Percentiles rank a stretch among this genome's conserved stretches.
These are phyloP conservation scores for Lithobates sylvaticus DNA, from an alignment of 2,797 vertebrate species.

Conservation along the genomic window DNA sequence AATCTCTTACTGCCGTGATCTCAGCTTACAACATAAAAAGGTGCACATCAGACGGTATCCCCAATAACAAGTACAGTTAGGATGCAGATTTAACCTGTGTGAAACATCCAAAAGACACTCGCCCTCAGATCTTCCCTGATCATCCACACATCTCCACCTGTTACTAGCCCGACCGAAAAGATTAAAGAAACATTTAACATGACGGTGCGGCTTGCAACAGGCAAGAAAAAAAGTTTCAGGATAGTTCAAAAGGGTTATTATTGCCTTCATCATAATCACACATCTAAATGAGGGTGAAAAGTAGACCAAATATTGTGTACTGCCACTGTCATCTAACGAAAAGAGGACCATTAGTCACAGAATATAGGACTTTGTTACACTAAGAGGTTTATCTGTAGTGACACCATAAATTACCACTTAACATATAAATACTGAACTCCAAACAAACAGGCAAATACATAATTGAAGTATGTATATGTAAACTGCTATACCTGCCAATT, in stretches of 20 bases:
- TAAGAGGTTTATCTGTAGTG: no score
- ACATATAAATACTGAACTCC: no score
- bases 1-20: no score
- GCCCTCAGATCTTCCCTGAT: not conserved
- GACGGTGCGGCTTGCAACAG: not conserved
- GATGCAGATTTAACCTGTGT: not conserved
- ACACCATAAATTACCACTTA: no score
- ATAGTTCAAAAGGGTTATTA: slow-evolving; percentile 29
- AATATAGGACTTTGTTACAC: no score
- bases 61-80: not conserved
- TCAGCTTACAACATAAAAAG: no score
- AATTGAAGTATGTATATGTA: no score
- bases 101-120: not conserved
- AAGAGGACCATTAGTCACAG: no score
- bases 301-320: not conserved
- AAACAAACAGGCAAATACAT: no score
- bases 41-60: not conserved
- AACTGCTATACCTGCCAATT: no score
- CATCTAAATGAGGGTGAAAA: not conserved
- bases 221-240: not conserved
- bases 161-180: not conserved
- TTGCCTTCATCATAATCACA: not conserved
- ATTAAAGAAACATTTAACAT: slow-evolving; percentile 30
- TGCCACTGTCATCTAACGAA: not conserved
- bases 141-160: not conserved